Conservation (phyloP, 2,888 invertebrate genomes). For the Nomada lathburiana region DNA sequence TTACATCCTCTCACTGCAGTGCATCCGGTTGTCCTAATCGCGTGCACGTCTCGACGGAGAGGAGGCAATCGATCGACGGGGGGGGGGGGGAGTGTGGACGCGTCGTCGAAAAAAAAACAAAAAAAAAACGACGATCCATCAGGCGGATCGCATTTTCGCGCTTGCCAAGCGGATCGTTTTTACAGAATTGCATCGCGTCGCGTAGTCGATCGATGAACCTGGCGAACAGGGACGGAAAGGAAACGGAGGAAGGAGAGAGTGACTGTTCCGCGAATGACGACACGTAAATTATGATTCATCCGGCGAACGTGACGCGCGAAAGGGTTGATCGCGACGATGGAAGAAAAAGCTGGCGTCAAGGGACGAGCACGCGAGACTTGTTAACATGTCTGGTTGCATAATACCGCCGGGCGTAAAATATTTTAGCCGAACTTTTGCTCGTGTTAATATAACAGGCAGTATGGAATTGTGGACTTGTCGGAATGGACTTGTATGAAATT, state of each 20-base stretch:
- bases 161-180: slow-evolving; percentile 41
- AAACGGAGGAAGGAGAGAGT: slow-evolving; percentile 20
- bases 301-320: slow-evolving; percentile 54
- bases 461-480: too few relatives aligned
- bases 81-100: too few relatives aligned
- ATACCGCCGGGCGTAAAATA: not conserved
- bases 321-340: slow-evolving; percentile 25
- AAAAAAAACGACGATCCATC: slow-evolving; percentile 43
- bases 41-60: not conserved
- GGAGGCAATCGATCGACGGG: not conserved
- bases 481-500: too few relatives aligned
- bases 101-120: not conserved
- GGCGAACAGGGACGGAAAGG: slow-evolving; percentile 1
- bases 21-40: slow-evolving; percentile 14
- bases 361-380: slow-evolving; percentile 26
- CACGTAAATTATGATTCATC: slow-evolving; percentile 67
- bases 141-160: slow-evolving; percentile 34
- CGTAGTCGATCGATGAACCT: slow-evolving; percentile 36
- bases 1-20: not conserved
- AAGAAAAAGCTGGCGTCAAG: not conserved
- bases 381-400: slow-evolving; percentile 3
- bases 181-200: slow-evolving; percentile 41
- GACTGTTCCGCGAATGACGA: slow-evolving; percentile 44
- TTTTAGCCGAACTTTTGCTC: too few relatives aligned
- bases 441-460: too few relatives aligned